phyloP scores from a whole-genome alignment of 2,888 invertebrate genomes.

The Lithodes maja region DNA sequence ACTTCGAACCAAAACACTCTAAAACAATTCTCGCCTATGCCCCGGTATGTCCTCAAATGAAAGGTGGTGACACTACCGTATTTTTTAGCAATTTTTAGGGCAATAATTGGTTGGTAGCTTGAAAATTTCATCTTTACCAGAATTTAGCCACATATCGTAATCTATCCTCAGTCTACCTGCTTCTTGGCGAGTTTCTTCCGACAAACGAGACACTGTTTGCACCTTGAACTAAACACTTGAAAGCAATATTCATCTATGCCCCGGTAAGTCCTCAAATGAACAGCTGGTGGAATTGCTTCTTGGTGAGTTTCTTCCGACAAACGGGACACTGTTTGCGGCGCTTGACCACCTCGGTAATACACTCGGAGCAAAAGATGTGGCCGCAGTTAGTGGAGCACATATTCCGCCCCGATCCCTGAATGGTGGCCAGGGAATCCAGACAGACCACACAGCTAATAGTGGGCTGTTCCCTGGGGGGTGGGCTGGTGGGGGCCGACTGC shows the following conservation, averaged over 20 bases:
- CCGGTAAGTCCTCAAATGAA: constrained; percentile 18
- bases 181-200: constrained; percentile 58
- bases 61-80: too few relatives aligned
- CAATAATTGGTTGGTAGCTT: too few relatives aligned
- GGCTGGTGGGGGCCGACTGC: constrained; percentile 30
- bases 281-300: constrained; percentile 56
- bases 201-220: constrained; percentile 60
- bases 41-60: too few relatives aligned
- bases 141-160: too few relatives aligned
- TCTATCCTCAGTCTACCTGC: not conserved
- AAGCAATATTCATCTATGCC: too few relatives aligned
- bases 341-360: constrained; percentile 52
- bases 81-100: too few relatives aligned
- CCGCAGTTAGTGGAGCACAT: constrained; percentile 59
- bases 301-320: constrained; percentile 58
- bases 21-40: too few relatives aligned
- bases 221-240: too few relatives aligned
- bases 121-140: too few relatives aligned
- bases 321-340: constrained; percentile 60
- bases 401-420: constrained; percentile 30
- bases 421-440: constrained; percentile 51
- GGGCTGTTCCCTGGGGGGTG: constrained; percentile 53
- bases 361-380: constrained; percentile 50
- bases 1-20: too few relatives aligned
- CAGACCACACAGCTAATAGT: constrained; percentile 53